A percentile compares a stretch with the other conserved stretches of the same genome.
These are phyloP conservation scores for Hylyphantes graminicola DNA, from an alignment of 1,140 invertebrate species.

Conservation along the genomic window DNA sequence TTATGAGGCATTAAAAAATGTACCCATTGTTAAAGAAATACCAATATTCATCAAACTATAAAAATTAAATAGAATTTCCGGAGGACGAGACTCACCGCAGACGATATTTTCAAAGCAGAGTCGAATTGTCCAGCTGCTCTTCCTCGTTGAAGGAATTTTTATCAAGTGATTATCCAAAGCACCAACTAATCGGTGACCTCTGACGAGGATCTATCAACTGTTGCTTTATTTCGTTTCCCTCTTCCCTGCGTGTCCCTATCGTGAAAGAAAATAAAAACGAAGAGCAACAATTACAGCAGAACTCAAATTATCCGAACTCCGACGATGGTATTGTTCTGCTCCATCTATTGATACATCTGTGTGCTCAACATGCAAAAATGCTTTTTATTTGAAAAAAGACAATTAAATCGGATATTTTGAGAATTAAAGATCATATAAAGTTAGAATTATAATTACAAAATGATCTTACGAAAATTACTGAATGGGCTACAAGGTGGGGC, in stretches of 20 bases:
- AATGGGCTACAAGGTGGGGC: too few species aligned
- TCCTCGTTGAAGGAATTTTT: background rate
- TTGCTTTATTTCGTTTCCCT: conserved; percentile 14
- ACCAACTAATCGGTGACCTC: conserved; percentile 18
- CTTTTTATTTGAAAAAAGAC: too few species aligned
- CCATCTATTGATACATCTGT: too few species aligned
- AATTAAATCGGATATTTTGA: too few species aligned
- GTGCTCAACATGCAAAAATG: too few species aligned
- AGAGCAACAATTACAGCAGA: background rate
- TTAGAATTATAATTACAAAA: too few species aligned
- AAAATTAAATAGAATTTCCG: background rate
- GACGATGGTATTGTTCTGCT: too few species aligned
- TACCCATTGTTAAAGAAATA: background rate
- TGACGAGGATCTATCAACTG: conserved; percentile 25
- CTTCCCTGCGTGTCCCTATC: conserved; percentile 1
- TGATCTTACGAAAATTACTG: too few species aligned
- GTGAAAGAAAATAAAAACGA: background rate
- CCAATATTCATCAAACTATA: background rate
- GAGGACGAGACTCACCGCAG: conserved; percentile 9
- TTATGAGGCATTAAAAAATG: too few species aligned
- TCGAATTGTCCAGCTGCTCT: conserved; percentile 17
- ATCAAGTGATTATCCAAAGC: conserved; percentile 18
- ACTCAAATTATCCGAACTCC: too few species aligned
- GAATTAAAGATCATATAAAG: too few species aligned
- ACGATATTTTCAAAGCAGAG: background rate